A percentile compares a stretch with the other conserved stretches of the same genome.
phyloP scores from a whole-genome alignment of 1,140 invertebrate species.

The Pectinophora gossypiella region DNA sequence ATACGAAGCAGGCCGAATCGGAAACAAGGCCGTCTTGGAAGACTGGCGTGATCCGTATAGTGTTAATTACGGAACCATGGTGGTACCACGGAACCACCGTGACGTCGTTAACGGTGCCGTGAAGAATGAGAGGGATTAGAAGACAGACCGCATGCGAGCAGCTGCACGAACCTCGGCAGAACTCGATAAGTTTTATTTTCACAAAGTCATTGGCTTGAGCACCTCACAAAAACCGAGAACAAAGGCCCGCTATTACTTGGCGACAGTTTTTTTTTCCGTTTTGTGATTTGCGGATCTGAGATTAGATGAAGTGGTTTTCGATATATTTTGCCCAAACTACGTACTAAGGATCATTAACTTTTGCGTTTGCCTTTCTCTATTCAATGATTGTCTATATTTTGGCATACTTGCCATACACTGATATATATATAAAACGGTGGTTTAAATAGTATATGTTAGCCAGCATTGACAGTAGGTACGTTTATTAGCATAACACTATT shows the following conservation, averaged over 20 bases:
- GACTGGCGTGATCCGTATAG: constrained; percentile 47
- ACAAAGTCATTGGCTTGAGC: not conserved
- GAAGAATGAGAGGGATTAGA: constrained; percentile 33
- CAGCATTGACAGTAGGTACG: too few relatives aligned
- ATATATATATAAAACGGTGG: too few relatives aligned
- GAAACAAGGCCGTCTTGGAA: constrained; percentile 58
- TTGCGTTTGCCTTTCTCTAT: too few relatives aligned
- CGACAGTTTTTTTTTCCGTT: too few relatives aligned
- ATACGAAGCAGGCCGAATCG: constrained; percentile 52
- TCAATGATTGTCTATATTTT: too few relatives aligned
- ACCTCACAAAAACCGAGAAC: not conserved
- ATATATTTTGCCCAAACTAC: not conserved
- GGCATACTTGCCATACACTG: too few relatives aligned
- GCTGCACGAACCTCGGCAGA: constrained; percentile 20
- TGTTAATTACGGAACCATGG: constrained; percentile 55
- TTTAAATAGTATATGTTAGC: too few relatives aligned
- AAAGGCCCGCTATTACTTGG: not conserved
- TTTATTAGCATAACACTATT: too few relatives aligned
- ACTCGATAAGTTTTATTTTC: constrained; percentile 1
- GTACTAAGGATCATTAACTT: too few relatives aligned
- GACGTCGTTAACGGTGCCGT: constrained; percentile 38
- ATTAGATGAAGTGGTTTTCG: too few relatives aligned
- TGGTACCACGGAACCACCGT: constrained; percentile 33
- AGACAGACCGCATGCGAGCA: constrained; percentile 37
- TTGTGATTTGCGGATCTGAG: too few relatives aligned